phyloP scores from a whole-genome alignment of 2,888 invertebrate genomes.

The Caenorhabditis imperialis region DNA sequence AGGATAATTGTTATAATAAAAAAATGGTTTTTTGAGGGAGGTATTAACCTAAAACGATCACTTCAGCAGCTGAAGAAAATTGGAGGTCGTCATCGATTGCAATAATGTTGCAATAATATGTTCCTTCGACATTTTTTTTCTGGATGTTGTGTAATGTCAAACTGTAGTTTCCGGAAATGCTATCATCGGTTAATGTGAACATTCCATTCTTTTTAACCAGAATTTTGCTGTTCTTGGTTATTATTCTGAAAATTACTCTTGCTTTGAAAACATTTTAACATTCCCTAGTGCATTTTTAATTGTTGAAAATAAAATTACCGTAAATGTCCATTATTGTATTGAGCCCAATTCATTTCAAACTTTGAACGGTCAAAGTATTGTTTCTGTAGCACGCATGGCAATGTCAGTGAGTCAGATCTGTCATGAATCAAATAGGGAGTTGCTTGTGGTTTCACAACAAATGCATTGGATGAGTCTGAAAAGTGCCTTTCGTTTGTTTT shows the following conservation, averaged over 20 bases:
- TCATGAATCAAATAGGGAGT: slow-evolving; percentile 73
- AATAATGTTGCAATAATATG: slow-evolving; percentile 82
- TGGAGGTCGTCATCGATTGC: slow-evolving; percentile 83
- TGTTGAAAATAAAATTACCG: slow-evolving; percentile 35
- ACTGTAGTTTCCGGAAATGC: slow-evolving; percentile 86
- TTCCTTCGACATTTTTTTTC: slow-evolving; percentile 58
- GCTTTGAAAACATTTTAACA: no score
- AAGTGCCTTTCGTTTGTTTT: no score
- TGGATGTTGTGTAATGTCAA: slow-evolving; percentile 84
- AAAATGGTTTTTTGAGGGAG: slow-evolving; percentile 7
- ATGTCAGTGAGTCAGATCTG: slow-evolving; percentile 62
- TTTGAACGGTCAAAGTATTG: slow-evolving; percentile 43
- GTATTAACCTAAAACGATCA: slow-evolving; percentile 74
- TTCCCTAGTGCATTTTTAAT: no score
- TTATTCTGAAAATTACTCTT: slow-evolving; percentile 52
- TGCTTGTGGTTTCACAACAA: slow-evolving; percentile 60
- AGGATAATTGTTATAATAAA: slow-evolving; percentile 4
- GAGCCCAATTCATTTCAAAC: slow-evolving; percentile 64
- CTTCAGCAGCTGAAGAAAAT: slow-evolving; percentile 70
- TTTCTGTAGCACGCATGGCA: slow-evolving; percentile 66
- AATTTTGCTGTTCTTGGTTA: slow-evolving; percentile 59
- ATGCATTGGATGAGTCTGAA: slow-evolving; percentile 87
- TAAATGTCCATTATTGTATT: slow-evolving; percentile 59
- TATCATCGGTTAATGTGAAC: slow-evolving; percentile 59
- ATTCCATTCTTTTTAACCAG: slow-evolving; percentile 55